Evolutionary conservation across 1,140 invertebrate genomes (phyloP).

Genomic region (Pogonus chalceus): DNA sequence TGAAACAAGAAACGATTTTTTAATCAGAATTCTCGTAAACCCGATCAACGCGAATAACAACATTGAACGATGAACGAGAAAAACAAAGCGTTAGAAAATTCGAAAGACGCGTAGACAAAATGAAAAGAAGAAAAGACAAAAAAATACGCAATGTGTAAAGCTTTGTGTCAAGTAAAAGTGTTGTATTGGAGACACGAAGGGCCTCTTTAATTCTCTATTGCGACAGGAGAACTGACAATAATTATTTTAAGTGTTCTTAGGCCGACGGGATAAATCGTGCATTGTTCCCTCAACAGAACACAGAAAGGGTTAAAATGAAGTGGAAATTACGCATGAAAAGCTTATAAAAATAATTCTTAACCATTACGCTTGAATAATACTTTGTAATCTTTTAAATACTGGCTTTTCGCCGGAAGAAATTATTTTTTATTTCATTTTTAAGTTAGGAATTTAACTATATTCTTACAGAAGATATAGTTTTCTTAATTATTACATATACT

Average conservation of each 20-base stretch:
- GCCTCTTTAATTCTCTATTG: neutral
- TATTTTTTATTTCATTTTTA: too few species aligned
- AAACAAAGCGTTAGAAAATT: neutral
- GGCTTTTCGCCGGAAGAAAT: too few species aligned
- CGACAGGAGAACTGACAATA: conserved; percentile 1
- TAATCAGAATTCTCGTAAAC: conserved; percentile 3
- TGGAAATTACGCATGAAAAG: conserved; percentile 6
- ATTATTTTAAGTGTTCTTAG: conserved; percentile 7
- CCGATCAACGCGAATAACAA: too few species aligned
- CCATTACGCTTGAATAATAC: too few species aligned
- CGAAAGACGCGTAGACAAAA: neutral
- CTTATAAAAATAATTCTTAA: conserved; percentile 4
- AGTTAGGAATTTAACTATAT: too few species aligned
- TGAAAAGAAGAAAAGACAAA: neutral
- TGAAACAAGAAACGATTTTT: too few species aligned
- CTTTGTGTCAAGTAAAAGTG: conserved; percentile 7
- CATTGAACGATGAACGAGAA: neutral
- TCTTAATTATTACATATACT: too few species aligned
- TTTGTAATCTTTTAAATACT: too few species aligned
- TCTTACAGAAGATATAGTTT: too few species aligned
- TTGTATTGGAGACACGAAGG: neutral
- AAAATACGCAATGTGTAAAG: conserved; percentile 6
- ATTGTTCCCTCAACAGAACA: conserved; percentile 2
- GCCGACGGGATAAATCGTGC: conserved; percentile 1
- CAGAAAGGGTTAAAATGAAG: conserved; percentile 7